Evolutionary conservation across 92 coral and sea anemone species (phyloP).

Genomic region (Desmophyllum pertusum): DNA sequence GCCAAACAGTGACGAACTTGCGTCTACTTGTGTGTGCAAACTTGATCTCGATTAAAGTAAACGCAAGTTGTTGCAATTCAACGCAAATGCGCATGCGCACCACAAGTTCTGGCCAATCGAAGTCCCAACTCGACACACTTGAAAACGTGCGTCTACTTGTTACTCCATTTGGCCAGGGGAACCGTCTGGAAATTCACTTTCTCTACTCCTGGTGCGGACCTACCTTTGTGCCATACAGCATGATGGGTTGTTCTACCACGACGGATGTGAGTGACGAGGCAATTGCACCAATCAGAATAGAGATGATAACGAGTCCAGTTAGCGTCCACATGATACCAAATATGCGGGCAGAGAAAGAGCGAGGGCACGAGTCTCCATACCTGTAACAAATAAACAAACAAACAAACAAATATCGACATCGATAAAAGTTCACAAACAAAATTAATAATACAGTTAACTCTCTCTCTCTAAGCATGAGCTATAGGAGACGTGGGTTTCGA

Average conservation of each 20-base stretch:
- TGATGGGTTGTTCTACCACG: conserved; percentile 41
- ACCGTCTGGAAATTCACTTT: not conserved
- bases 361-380: conserved; percentile 69
- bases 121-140: too few species aligned
- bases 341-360: conserved; percentile 49
- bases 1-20: too few species aligned
- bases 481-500: too few species aligned
- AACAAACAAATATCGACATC: not conserved
- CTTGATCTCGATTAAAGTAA: too few species aligned
- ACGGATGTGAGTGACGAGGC: conserved; percentile 60
- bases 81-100: too few species aligned
- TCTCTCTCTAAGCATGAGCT: too few species aligned
- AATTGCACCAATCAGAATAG: conserved; percentile 67
- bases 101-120: too few species aligned
- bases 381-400: conserved; percentile 13
- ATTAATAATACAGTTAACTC: too few species aligned
- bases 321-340: conserved; percentile 75
- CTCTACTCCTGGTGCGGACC: not conserved
- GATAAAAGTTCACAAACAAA: not conserved
- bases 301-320: conserved; percentile 58
- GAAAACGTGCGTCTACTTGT: too few species aligned
- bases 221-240: conserved; percentile 49
- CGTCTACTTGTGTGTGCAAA: too few species aligned
- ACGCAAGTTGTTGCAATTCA: too few species aligned
- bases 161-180: too few species aligned